Evolutionary conservation across 2,113 vertebrate genomes (phyloP), one percentile per base, ranked within the genome.

Genomic region (Carlito syrichta): DNA sequence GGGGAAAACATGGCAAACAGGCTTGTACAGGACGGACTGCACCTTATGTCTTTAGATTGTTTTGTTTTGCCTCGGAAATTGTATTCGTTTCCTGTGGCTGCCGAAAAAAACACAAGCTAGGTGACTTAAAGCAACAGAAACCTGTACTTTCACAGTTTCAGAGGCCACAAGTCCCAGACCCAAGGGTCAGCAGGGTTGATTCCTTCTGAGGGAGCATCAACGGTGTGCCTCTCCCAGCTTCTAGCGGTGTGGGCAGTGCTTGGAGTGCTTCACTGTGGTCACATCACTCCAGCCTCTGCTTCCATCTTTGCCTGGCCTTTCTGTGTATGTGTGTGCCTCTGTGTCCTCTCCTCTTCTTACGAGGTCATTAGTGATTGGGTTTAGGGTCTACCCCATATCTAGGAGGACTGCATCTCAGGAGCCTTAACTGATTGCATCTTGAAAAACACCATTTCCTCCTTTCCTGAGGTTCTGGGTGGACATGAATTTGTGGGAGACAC

Each of bases 261-360:
- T 7, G 32, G 40, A 4, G 0, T 27, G 14, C 71, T 52, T 17
- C 0, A 13, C 27, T 25, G 3, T 3, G 0, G 4, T 2, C 3
- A 27, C 12, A 0, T 76, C 11, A 2, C 52, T 9, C 32, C 63
- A 66, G 63, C 17, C 63, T 62, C 60, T n/a, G 16, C 63, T 32
- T n/a, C 63, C 12, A 2, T 66, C n/a, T n/a, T n/a, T n/a, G n/a
- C n/a, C n/a, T n/a, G n/a, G n/a, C 76, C 25, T 27, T 8, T 45
- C n/a, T 16, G 30, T 8, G 0, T 14, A 7, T 20, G 9, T 1
- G 14, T 14, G 9, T 25, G 11, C 30, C 35, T 50, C 48, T 35
- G 27, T 14, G 74, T 66, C 38, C 13, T 30, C 48, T 66, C 9
- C 73, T 88, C 3, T 6, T 48, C 10, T 4, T 14, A 43, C 9